Evolutionary conservation across 2,888 invertebrate genomes (phyloP), one percentile per base, ranked within the genome.

Genomic region (Cataglyphis albicans): DNA sequence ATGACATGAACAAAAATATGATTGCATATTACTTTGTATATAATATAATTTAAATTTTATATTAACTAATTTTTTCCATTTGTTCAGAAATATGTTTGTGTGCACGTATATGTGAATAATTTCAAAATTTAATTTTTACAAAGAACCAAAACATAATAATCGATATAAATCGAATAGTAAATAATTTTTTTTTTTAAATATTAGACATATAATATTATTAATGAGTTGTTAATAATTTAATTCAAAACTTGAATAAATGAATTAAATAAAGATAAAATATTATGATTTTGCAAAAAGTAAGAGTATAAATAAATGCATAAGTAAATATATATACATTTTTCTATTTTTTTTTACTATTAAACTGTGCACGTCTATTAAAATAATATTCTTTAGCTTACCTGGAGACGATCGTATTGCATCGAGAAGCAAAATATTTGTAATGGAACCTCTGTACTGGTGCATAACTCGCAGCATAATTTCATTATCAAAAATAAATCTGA

Each of bases 361-460:
- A 55, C 18, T 41, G 1, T 35, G 12, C 21, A 3, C 6, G 6
- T 25, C 52, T 52, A 21, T 2, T 48, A n/a, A 75, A 38, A 25
- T n/a, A 25, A 75, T 21, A 10, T 0, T 1, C 15, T 57, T 48
- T 41, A 41, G 1, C 70, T 78, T 70, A 70, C 78, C 44, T 78
- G 78, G 9, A 78, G 78, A n/a, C 70, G 57, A 68, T 78, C 44
- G 10, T 78, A 70, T 0, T 78, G 67, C 10, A 41, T n/a, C 0
- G 70, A 29, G 32, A 12, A 78, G 41, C 55, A 70, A 9, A 57
- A 57, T 25, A 70, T 70, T 48, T 78, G 78, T 9, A 78, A n/a
- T 29, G 59, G 67, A 21, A 78, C 21, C n/a, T 57, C 68, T 12
- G 41, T 18, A 41, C 57, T 59, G 18, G 78, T 70, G 32, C 78